Percentiles rank a stretch among this genome's conserved stretches.
These are phyloP conservation scores for Rhizomys pruinosus DNA, from an alignment of 2,113 vertebrate species.

Conservation along the genomic window DNA sequence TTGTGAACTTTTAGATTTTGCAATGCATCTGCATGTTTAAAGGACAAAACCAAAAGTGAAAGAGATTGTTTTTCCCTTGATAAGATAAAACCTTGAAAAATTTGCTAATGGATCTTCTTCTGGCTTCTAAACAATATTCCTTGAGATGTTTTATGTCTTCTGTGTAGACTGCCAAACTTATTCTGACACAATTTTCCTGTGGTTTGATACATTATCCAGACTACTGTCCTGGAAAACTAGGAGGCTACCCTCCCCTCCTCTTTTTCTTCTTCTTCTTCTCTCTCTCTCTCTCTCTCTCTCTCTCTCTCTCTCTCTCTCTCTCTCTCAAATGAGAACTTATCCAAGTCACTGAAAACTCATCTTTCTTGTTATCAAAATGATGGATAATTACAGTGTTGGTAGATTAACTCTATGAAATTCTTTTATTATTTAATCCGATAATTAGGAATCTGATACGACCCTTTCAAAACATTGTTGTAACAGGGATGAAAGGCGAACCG, in stretches of 20 bases:
- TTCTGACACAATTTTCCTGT: background rate
- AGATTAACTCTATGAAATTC: too few species aligned
- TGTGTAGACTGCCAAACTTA: background rate
- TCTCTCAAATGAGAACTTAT: slow-evolving; percentile 9
- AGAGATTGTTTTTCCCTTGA: background rate
- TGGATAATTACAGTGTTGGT: background rate
- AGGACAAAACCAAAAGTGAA: background rate
- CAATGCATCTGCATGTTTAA: background rate
- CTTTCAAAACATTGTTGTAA: background rate
- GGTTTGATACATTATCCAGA: background rate
- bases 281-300: too few species aligned
- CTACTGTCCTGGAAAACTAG: background rate
- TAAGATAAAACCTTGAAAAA: background rate
- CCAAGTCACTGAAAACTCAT: background rate
- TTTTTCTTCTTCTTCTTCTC: too few species aligned
- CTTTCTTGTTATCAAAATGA: background rate
- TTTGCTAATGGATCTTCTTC: background rate
- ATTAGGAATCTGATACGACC: too few species aligned
- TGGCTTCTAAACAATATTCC: background rate
- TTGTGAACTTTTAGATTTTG: background rate
- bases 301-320: background rate
- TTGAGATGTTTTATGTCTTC: background rate
- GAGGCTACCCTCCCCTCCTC: background rate
- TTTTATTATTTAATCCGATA: background rate
- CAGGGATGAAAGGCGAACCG: background rate